Evolutionary conservation across 2,888 invertebrate species (phyloP).

Genomic region (Globia sparganii): DNA sequence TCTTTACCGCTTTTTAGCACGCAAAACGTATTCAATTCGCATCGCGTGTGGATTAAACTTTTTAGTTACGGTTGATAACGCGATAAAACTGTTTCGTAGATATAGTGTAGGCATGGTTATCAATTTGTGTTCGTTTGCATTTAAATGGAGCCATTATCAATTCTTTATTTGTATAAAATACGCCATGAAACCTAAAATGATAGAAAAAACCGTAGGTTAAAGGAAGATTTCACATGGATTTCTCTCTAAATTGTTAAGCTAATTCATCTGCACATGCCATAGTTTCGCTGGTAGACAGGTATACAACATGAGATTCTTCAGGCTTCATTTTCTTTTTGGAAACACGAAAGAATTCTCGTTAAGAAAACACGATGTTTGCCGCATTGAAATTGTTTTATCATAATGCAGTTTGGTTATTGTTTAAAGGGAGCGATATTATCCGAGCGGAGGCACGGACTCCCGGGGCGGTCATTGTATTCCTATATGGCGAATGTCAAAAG

Average conservation of each 20-base stretch:
- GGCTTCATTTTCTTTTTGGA: constrained; percentile 73
- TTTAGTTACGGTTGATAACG: constrained; percentile 80
- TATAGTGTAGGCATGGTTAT: constrained; percentile 71
- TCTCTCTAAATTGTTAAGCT: constrained; percentile 40
- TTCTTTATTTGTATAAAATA: constrained; percentile 62
- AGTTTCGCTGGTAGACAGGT: constrained; percentile 11
- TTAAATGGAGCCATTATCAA: constrained; percentile 71
- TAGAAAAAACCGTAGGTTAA: constrained; percentile 54
- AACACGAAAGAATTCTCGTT: constrained; percentile 84
- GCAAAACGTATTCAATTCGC: constrained; percentile 81
- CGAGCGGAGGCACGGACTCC: constrained; percentile 82
- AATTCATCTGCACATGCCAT: constrained; percentile 27
- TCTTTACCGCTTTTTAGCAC: constrained; percentile 86
- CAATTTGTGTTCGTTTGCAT: constrained; percentile 72
- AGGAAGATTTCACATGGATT: constrained; percentile 53
- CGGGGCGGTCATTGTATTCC: constrained; percentile 90
- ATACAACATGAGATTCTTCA: constrained; percentile 72
- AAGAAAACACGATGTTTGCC: constrained; percentile 87
- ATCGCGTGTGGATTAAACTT: constrained; percentile 85
- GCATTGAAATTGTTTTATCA: constrained; percentile 89
- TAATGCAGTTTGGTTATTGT: constrained; percentile 89
- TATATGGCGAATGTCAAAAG: constrained; percentile 91
- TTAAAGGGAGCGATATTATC: constrained; percentile 88
- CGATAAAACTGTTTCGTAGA: constrained; percentile 73
- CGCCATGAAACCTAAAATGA: constrained; percentile 57